Conservation (phyloP, 2,797 vertebrate genomes). For the Leuciscus waleckii region DNA sequence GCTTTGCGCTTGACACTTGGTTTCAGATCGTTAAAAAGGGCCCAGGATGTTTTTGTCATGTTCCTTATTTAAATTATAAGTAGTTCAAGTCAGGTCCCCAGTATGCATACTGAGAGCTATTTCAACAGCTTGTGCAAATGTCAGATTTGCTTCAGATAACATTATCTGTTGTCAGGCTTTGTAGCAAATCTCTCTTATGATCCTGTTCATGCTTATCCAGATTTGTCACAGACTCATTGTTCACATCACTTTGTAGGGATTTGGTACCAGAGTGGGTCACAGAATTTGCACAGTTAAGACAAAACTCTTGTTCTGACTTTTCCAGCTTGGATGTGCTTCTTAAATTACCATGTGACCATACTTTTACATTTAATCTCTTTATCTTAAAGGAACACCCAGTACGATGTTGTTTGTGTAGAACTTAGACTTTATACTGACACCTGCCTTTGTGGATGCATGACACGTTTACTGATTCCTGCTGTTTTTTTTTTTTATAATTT, state of each 20-base stretch:
- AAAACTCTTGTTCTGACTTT: constrained; percentile 2
- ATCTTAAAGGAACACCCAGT: background rate
- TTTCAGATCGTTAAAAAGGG: too few species aligned
- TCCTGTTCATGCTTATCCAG: constrained; percentile 41
- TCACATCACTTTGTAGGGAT: constrained; percentile 47
- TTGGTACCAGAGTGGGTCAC: constrained; percentile 21
- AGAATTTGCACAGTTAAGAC: background rate
- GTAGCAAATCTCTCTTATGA: constrained; percentile 46
- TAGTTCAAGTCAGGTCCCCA: background rate
- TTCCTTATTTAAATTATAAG: constrained; percentile 14
- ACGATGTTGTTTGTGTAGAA: background rate
- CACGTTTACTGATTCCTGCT: background rate
- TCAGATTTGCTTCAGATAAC: constrained; percentile 48
- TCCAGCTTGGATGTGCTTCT: background rate
- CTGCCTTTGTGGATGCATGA: background rate
- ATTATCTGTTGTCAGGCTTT: constrained; percentile 48
- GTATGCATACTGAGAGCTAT: constrained; percentile 30
- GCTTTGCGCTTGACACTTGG: too few species aligned
- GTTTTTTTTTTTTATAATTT: too few species aligned
- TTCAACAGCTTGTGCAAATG: constrained; percentile 42
- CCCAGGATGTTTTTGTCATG: background rate
- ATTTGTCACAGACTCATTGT: constrained; percentile 43
- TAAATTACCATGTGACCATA: background rate
- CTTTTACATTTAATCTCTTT: background rate
- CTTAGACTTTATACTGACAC: background rate